Evolutionary conservation across 37 sponge, comb jelly and placozoan genomes (phyloP).

Genomic region (Beroe forskalii): DNA sequence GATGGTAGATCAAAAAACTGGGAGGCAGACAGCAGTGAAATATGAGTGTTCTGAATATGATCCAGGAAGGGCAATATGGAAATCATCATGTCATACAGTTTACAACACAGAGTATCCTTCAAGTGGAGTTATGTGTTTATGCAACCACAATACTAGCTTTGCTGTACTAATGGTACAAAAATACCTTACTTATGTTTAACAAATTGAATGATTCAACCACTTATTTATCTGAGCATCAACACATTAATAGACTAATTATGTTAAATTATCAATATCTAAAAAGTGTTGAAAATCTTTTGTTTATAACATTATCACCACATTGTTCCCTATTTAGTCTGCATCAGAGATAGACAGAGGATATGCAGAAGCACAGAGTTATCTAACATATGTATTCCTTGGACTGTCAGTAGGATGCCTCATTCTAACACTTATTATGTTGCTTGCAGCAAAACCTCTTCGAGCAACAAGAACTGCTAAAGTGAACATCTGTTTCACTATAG

Average conservation of each 20-base stretch:
- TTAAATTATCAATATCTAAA: too few species aligned
- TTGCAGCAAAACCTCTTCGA: neutral
- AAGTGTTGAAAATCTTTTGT: too few species aligned
- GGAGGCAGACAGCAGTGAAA: neutral
- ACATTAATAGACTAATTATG: too few species aligned
- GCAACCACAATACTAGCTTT: constrained; percentile 44
- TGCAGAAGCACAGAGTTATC: constrained; percentile 8
- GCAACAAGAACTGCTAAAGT: neutral
- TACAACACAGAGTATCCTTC: neutral
- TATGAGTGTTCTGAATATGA: neutral
- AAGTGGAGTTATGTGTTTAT: neutral
- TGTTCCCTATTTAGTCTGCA: constrained; percentile 4
- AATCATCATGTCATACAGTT: neutral
- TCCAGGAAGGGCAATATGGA: neutral
- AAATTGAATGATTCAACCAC: too few species aligned
- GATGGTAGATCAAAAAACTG: neutral
- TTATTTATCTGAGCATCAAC: too few species aligned
- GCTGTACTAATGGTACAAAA: constrained; percentile 52
- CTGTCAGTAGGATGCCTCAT: neutral
- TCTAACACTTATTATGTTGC: neutral
- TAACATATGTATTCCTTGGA: constrained; percentile 20
- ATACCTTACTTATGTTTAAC: too few species aligned
- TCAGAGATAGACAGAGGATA: constrained; percentile 25
- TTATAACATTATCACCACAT: too few species aligned
- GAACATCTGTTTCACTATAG: constrained; percentile 1